Percentiles rank a stretch among this genome's conserved stretches.
These are phyloP conservation scores for Drosophila leonis DNA, from an alignment of 2,888 invertebrate genomes.

Conservation along the genomic window DNA sequence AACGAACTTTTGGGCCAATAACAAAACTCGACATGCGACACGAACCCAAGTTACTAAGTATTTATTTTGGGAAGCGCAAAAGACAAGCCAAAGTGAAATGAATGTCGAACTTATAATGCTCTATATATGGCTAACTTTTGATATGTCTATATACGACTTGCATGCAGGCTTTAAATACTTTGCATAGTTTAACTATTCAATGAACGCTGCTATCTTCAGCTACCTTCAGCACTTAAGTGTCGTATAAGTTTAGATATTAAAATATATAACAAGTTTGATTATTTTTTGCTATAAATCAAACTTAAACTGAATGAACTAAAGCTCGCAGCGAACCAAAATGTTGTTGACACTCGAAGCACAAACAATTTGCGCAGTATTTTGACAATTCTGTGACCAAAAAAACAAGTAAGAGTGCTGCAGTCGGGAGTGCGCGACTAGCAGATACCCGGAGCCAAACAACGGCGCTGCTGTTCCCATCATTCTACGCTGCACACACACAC, in stretches of 20 bases:
- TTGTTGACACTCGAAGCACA: neutral
- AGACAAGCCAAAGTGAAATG: neutral
- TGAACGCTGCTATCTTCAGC: too few species aligned
- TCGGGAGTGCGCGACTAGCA: neutral
- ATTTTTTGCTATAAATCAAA: neutral
- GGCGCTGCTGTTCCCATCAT: too few species aligned
- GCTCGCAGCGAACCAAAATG: neutral
- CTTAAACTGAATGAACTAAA: too few species aligned
- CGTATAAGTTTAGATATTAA: too few species aligned
- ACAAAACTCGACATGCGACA: slow-evolving; percentile 7
- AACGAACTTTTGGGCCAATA: neutral
- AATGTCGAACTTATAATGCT: neutral
- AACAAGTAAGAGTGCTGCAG: neutral
- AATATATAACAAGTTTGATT: too few species aligned
- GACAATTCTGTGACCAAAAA: neutral
- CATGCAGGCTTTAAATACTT: neutral
- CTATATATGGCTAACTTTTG: neutral
- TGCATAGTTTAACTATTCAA: too few species aligned
- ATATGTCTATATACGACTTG: neutral
- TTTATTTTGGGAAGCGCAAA: slow-evolving; percentile 1
- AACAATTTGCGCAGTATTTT: neutral
- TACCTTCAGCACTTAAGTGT: too few species aligned
- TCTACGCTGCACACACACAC: too few species aligned
- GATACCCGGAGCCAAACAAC: too few species aligned
- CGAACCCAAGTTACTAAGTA: neutral